Evolutionary conservation across 2,888 invertebrate species (phyloP).

Genomic region (Heteromurus nitidus): DNA sequence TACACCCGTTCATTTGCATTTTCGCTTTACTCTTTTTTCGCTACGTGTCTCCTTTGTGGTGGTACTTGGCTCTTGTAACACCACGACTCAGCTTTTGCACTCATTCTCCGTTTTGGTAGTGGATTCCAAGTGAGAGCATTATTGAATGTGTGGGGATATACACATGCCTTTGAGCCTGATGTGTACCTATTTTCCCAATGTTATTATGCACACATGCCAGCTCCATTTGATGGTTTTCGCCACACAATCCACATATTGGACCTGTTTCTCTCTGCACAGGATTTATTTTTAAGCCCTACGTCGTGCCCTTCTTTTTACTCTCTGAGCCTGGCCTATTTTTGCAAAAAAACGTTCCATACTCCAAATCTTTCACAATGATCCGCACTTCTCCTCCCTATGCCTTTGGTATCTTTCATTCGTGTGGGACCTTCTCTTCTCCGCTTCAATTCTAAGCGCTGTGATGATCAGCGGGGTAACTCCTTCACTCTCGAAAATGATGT

Average conservation of each 20-base stretch:
- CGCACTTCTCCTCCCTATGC: not conserved
- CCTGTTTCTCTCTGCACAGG: constrained; percentile 34
- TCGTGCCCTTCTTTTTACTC: constrained; percentile 66
- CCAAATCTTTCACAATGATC: no score
- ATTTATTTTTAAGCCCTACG: constrained; percentile 70
- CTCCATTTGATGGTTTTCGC: no score
- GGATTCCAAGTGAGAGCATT: no score
- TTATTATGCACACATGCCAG: no score
- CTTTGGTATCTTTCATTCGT: constrained; percentile 51
- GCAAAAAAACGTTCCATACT: constrained; percentile 62
- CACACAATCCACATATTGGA: no score
- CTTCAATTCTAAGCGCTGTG: no score
- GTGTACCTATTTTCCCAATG: no score
- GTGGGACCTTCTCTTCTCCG: constrained; percentile 34
- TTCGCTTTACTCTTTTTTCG: constrained; percentile 36
- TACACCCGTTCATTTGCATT: constrained; percentile 57
- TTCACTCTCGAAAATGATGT: not conserved
- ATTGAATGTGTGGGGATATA: no score
- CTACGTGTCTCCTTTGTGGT: constrained; percentile 55
- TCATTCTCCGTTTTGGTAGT: constrained; percentile 36
- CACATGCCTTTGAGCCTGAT: no score
- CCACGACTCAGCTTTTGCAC: no score
- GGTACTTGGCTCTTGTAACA: constrained; percentile 59
- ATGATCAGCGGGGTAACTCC: not conserved
- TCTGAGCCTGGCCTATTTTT: constrained; percentile 67